phyloP scores from a whole-genome alignment of 2,888 invertebrate genomes.

The Ichneumon xanthorius region DNA sequence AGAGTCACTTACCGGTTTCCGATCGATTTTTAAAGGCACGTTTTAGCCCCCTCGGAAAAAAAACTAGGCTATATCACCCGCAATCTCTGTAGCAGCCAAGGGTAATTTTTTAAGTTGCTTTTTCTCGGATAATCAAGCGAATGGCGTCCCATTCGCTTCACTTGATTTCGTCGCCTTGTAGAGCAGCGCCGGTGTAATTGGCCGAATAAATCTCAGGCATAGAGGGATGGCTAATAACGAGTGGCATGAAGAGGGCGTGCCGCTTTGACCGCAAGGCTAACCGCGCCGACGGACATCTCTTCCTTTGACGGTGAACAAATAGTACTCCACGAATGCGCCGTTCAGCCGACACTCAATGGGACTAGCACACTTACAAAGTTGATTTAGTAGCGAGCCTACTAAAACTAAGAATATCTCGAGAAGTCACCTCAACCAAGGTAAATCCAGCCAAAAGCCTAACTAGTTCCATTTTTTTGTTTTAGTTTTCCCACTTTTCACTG shows the following conservation, averaged over 20 bases:
- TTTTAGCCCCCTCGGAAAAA: not conserved
- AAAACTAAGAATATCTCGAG: not conserved
- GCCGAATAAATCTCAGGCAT: conserved; percentile 73
- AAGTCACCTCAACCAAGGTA: not conserved
- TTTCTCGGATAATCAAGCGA: conserved; percentile 1
- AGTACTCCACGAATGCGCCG: not conserved
- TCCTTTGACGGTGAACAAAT: conserved; percentile 67
- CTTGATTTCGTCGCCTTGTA: conserved; percentile 71
- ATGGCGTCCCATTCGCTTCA: conserved; percentile 2
- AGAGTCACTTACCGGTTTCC: no score
- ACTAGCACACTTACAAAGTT: not conserved
- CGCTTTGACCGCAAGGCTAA: conserved; percentile 67
- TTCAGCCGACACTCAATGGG: not conserved
- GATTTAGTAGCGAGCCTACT: not conserved
- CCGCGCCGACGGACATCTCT: conserved; percentile 69
- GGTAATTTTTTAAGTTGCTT: conserved; percentile 2
- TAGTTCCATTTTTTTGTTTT: no score
- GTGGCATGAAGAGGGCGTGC: conserved; percentile 78
- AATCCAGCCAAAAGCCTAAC: not conserved
- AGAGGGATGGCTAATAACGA: conserved; percentile 80
- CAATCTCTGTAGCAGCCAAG: not conserved
- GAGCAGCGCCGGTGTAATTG: conserved; percentile 77
- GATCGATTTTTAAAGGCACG: not conserved
- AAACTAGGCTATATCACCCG: not conserved
- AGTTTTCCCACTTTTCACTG: not conserved